phyloP scores from a whole-genome alignment of 2,888 invertebrate genomes.

The Blastobasis adustella region DNA sequence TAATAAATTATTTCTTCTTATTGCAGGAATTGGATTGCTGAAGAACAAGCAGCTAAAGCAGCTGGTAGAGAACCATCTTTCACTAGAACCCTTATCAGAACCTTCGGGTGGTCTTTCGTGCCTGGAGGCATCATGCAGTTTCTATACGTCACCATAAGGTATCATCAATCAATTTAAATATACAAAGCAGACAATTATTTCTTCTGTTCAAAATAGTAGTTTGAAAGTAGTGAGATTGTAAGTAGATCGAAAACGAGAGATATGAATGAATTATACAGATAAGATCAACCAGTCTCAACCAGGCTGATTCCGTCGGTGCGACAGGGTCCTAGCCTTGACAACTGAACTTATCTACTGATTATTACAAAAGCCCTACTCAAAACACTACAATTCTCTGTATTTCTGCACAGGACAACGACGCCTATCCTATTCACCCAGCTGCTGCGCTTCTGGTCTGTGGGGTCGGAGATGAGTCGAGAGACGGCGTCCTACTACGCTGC shows the following conservation, averaged over 20 bases:
- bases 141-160: slow-evolving; percentile 38
- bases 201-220: no score
- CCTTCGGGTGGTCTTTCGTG: slow-evolving; percentile 48
- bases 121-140: slow-evolving; percentile 56
- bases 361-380: neutral
- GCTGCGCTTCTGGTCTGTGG: slow-evolving; percentile 67
- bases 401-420: slow-evolving; percentile 65
- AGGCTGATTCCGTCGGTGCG: no score
- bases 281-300: no score
- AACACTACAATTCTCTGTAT: neutral
- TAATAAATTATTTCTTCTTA: neutral
- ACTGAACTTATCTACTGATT: neutral
- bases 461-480: slow-evolving; percentile 46
- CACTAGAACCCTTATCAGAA: slow-evolving; percentile 35
- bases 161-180: slow-evolving; percentile 6
- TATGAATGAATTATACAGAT: no score
- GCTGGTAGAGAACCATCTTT: slow-evolving; percentile 43
- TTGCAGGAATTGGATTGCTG: slow-evolving; percentile 50
- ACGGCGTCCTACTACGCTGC: slow-evolving; percentile 74
- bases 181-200: neutral
- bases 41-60: slow-evolving; percentile 40
- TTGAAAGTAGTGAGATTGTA: no score
- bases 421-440: slow-evolving; percentile 77
- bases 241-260: no score
- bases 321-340: neutral